A percentile compares a stretch with the other conserved stretches of the same genome.
These are phyloP conservation scores for Turdus rufiventris DNA, from an alignment of 2,113 vertebrate genomes.

Conservation along the genomic window DNA sequence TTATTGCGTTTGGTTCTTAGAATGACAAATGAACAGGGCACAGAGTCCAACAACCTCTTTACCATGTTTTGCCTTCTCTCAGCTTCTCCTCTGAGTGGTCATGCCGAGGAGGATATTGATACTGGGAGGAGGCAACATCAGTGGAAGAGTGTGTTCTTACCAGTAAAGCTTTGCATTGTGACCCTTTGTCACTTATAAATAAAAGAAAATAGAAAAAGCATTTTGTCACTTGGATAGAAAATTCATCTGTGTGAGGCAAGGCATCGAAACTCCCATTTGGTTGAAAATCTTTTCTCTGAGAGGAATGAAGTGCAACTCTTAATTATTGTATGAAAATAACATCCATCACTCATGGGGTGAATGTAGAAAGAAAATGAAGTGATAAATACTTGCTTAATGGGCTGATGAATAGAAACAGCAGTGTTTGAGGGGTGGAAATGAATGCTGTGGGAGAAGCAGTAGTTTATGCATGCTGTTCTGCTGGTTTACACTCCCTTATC, in stretches of 20 bases:
- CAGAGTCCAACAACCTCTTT: slow-evolving; percentile 28
- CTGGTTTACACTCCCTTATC: not conserved
- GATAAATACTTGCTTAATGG: not conserved
- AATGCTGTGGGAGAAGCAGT: not conserved
- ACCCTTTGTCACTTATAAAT: not conserved
- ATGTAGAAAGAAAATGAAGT: not conserved
- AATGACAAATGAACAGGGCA: slow-evolving; percentile 6
- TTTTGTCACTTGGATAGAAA: not conserved
- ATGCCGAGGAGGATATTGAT: not conserved
- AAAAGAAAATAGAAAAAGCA: not conserved
- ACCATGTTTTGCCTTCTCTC: not conserved
- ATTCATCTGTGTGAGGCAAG: not conserved
- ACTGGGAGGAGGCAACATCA: not conserved
- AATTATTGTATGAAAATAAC: not conserved
- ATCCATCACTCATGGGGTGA: not conserved
- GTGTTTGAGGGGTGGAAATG: not conserved
- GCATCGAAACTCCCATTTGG: not conserved
- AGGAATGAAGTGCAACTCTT: not conserved
- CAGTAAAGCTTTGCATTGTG: not conserved
- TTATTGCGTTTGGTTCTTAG: slow-evolving; percentile 28
- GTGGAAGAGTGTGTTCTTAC: not conserved
- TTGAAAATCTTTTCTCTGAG: not conserved
- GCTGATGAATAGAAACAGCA: not conserved
- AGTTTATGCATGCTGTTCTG: not conserved
- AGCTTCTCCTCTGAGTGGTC: not conserved